phyloP scores from a whole-genome alignment of 2,888 invertebrate species.

The Glomeris marginata region DNA sequence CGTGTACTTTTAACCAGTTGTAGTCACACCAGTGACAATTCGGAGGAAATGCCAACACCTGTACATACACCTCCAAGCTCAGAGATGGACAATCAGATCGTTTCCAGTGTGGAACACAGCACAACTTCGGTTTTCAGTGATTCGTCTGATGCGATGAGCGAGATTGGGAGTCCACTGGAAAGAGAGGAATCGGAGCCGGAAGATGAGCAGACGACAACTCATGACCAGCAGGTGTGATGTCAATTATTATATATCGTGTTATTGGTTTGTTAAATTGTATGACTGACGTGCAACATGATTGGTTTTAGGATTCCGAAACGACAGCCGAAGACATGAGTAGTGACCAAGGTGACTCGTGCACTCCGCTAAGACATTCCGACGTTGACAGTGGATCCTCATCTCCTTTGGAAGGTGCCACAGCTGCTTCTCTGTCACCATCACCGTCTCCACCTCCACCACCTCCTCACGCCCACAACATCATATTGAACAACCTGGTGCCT shows the following conservation, averaged over 20 bases:
- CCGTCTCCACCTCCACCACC: not conserved
- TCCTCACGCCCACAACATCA: not conserved
- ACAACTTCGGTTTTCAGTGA: slow-evolving; percentile 3
- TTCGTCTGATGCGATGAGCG: slow-evolving; percentile 13
- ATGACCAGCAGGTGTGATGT: slow-evolving; percentile 1
- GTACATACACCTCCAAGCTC: slow-evolving; percentile 2
- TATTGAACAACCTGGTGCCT: slow-evolving; percentile 25
- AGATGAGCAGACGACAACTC: slow-evolving; percentile 1
- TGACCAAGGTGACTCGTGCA: slow-evolving; percentile 21
- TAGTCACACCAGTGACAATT: too few species aligned
- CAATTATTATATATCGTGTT: too few species aligned
- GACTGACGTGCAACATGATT: too few species aligned
- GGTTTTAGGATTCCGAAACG: too few species aligned
- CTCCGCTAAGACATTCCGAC: slow-evolving; percentile 27
- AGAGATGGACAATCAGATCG: not conserved
- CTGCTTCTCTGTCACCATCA: not conserved
- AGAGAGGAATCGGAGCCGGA: slow-evolving; percentile 6
- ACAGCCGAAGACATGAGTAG: not conserved
- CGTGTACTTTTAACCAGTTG: too few species aligned
- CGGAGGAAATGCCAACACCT: not conserved
- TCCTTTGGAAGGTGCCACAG: slow-evolving; percentile 4
- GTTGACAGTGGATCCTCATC: slow-evolving; percentile 22
- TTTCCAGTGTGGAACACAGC: slow-evolving; percentile 8
- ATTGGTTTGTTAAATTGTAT: too few species aligned
- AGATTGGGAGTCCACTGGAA: slow-evolving; percentile 14